Evolutionary conservation across 1,140 invertebrate species (phyloP).

Genomic region (Olivierus martensii): DNA sequence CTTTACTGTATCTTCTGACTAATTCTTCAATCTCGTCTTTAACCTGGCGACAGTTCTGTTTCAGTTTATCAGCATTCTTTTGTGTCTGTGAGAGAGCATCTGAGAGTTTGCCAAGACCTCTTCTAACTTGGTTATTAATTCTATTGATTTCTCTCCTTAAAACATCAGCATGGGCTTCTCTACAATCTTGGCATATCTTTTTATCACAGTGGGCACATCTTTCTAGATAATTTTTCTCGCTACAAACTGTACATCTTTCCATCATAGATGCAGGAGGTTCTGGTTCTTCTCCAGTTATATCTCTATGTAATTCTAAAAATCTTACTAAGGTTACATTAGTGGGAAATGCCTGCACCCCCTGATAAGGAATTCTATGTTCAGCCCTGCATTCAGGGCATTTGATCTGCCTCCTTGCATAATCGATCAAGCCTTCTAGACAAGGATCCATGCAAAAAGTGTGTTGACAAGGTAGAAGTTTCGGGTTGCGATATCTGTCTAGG

Average conservation of each 20-base stretch:
- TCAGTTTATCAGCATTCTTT: slow-evolving; percentile 10
- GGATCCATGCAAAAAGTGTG: slow-evolving; percentile 98
- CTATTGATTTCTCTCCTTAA: slow-evolving; percentile 79
- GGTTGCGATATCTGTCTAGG: slow-evolving; percentile 87
- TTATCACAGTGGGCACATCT: slow-evolving; percentile 87
- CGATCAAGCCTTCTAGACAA: slow-evolving; percentile 88
- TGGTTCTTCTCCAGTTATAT: slow-evolving; percentile 54
- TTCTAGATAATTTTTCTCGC: slow-evolving; percentile 80
- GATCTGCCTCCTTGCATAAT: slow-evolving; percentile 82
- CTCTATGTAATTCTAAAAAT: slow-evolving; percentile 85
- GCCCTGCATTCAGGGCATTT: slow-evolving; percentile 97
- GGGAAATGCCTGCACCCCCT: slow-evolving; percentile 75
- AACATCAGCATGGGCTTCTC: slow-evolving; percentile 85
- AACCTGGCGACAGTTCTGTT: slow-evolving; percentile 13
- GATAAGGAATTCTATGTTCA: slow-evolving; percentile 89
- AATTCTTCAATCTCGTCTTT: slow-evolving; percentile 18
- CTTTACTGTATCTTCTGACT: slow-evolving; percentile 12
- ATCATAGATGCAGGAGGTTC: slow-evolving; percentile 24
- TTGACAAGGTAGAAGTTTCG: slow-evolving; percentile 94
- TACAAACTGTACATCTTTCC: slow-evolving; percentile 52
- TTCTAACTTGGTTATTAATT: slow-evolving; percentile 35
- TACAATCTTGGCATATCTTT: slow-evolving; percentile 80
- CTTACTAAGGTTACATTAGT: slow-evolving; percentile 89
- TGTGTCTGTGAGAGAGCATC: slow-evolving; percentile 1
- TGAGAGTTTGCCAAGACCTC: slow-evolving; percentile 6